phyloP scores from a whole-genome alignment of 2,888 invertebrate genomes.

The Clanis bilineata region DNA sequence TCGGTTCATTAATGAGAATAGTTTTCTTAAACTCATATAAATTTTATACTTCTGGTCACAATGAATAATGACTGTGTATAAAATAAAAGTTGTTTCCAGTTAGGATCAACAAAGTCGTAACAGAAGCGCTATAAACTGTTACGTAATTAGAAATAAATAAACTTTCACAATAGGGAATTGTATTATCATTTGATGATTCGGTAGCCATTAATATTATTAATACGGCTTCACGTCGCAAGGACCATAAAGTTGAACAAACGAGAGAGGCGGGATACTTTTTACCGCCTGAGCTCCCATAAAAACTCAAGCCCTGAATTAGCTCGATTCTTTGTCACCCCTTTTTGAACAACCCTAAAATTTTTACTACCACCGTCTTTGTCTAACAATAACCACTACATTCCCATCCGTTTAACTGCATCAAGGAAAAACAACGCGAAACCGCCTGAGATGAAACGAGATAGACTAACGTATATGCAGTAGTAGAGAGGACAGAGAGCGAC shows the following conservation, averaged over 20 bases:
- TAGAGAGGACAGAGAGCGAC: constrained; percentile 76
- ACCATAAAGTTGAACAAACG: constrained; percentile 79
- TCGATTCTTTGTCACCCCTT: constrained; percentile 82
- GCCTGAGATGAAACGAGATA: constrained; percentile 82
- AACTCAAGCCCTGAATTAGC: constrained; percentile 81
- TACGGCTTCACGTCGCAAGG: constrained; percentile 69
- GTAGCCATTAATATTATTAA: constrained; percentile 78
- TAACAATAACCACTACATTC: constrained; percentile 82
- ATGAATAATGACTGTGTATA: not conserved
- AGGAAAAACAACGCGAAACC: constrained; percentile 80
- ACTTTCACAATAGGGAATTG: constrained; percentile 51
- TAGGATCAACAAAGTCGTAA: constrained; percentile 8
- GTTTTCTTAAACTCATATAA: constrained; percentile 9
- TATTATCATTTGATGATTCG: constrained; percentile 63
- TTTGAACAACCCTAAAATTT: constrained; percentile 78
- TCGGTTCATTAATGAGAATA: constrained; percentile 8
- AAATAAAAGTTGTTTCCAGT: not conserved
- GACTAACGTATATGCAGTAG: constrained; percentile 82
- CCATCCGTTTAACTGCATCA: constrained; percentile 82
- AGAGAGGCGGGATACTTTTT: constrained; percentile 82
- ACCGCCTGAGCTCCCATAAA: constrained; percentile 78
- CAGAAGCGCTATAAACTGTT: constrained; percentile 35
- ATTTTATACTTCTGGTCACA: constrained; percentile 9
- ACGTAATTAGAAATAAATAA: constrained; percentile 60
- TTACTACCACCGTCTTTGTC: constrained; percentile 81